These are phyloP conservation scores for Exephanes ischioxanthus DNA, from an alignment of 2,888 invertebrate species.

Conservation along the genomic window DNA sequence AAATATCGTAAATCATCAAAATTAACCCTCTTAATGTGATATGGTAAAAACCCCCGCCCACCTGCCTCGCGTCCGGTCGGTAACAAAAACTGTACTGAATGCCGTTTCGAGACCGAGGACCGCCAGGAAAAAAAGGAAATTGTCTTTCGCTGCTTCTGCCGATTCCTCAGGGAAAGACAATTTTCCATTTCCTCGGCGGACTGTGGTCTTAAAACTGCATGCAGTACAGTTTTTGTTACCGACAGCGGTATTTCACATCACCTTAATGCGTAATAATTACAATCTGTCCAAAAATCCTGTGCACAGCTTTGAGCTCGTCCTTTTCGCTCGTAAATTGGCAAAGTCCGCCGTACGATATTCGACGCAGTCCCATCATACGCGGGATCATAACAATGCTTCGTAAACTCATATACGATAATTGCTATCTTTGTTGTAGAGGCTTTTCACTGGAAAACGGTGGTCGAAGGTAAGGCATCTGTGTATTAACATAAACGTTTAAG, in stretches of 20 bases:
- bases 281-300: too few relatives aligned
- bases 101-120: too few relatives aligned
- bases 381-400: neutral
- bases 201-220: too few relatives aligned
- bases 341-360: neutral
- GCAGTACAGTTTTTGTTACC: too few relatives aligned
- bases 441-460: slow-evolving; percentile 88
- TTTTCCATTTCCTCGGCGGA: too few relatives aligned
- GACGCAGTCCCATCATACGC: neutral
- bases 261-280: too few relatives aligned
- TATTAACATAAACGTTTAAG: slow-evolving; percentile 42
- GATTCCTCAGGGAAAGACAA: too few relatives aligned
- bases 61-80: too few relatives aligned
- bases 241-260: too few relatives aligned
- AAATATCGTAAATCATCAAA: neutral
- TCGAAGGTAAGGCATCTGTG: slow-evolving; percentile 86
- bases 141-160: too few relatives aligned
- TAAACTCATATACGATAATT: slow-evolving; percentile 73
- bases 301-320: neutral
- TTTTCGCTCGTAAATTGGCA: neutral
- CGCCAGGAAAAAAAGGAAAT: too few relatives aligned
- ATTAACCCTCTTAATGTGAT: neutral
- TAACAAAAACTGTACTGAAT: too few relatives aligned
- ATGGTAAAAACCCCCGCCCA: neutral
- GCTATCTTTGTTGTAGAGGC: slow-evolving; percentile 87